Evolutionary conservation across 2,113 vertebrate species (phyloP), one percentile per base, ranked within the genome.

Genomic region (Pygoscelis adeliae): DNA sequence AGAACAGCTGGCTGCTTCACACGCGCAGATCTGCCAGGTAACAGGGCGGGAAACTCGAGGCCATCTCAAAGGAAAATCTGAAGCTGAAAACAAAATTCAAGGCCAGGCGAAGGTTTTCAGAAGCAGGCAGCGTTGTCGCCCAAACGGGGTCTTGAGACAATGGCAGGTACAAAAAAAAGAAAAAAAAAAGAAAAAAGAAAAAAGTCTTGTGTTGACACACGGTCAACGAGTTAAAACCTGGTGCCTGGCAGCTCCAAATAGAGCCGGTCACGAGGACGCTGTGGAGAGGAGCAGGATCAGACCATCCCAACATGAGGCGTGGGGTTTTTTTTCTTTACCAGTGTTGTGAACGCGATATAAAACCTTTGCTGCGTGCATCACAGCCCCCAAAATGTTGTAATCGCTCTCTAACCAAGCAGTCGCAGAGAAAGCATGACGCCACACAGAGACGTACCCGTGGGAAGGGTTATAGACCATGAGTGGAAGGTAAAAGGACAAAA

Each of bases 281-380:
- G 0, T 2, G 40, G 22, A 47, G 6, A 77, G 23, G 19, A 74
- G 53, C 36, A 49, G 16, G 40, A 70, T 38, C 46, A 77, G 62
- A 23, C 53, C 3, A 4, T 29, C 44, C 66, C 32, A 72, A 2
- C 5, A 6, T 0, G 15, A 83, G 21, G 11, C 2, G 0, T 13
- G 34, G 38, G 40, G 4, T 15, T 13, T 25, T 46, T 42, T 73
- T 58, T 7, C 29, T 30, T 66, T 40, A 56, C 5, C 52, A 40
- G 23, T 4, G 34, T 74, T 11, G 25, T 10, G 34, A 90, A 32
- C 15, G 34, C 3, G 5, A 82, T 10, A 46, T 11, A 65, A n/a
- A 86, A 11, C 52, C 62, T 55, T 21, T 29, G 16, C 70, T 44
- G 23, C 2, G 14, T 26, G 52, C 83, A 66, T n/a, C 42, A 17